Conservation (phyloP, 2,113 vertebrate species). For the Alouatta palliata region DNA sequence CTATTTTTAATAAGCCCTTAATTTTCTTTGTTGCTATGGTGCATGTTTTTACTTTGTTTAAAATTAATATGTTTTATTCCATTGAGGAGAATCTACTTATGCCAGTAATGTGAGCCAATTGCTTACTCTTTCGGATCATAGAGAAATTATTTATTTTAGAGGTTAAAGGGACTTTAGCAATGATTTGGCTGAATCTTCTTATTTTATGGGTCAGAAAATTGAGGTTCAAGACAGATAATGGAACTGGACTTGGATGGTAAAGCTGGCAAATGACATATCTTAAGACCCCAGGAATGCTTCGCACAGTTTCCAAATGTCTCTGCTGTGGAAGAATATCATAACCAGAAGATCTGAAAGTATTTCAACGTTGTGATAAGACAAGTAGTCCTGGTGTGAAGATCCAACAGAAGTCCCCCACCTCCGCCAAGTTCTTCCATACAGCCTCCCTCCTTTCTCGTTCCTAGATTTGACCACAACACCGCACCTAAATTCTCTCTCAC, state of each 20-base stretch:
- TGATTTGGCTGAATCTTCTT: not conserved
- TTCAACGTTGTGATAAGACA: not conserved
- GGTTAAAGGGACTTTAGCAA: not conserved
- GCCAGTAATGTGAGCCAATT: not conserved
- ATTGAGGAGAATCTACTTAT: not conserved
- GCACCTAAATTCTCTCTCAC: not conserved
- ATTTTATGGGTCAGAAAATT: not conserved
- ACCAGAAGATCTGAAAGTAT: not conserved
- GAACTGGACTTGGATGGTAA: not conserved
- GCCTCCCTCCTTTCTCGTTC: fast-evolving
- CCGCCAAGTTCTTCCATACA: not conserved
- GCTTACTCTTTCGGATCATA: not conserved
- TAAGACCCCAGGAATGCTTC: not conserved
- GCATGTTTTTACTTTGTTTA: not conserved
- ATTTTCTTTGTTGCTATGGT: constrained; percentile 38
- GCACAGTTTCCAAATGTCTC: not conserved
- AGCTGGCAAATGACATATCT: not conserved
- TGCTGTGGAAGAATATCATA: not conserved
- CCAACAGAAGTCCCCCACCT: not conserved
- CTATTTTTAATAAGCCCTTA: constrained; percentile 56
- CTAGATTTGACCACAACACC: not conserved
- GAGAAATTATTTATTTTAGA: constrained; percentile 17
- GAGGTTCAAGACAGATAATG: not conserved
- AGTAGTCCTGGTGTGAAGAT: not conserved
- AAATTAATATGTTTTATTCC: not conserved